A percentile compares a stretch with the other conserved stretches of the same genome.
Evolutionary conservation across 1,140 invertebrate species (phyloP).

Genomic region (Nephotettix cincticeps): DNA sequence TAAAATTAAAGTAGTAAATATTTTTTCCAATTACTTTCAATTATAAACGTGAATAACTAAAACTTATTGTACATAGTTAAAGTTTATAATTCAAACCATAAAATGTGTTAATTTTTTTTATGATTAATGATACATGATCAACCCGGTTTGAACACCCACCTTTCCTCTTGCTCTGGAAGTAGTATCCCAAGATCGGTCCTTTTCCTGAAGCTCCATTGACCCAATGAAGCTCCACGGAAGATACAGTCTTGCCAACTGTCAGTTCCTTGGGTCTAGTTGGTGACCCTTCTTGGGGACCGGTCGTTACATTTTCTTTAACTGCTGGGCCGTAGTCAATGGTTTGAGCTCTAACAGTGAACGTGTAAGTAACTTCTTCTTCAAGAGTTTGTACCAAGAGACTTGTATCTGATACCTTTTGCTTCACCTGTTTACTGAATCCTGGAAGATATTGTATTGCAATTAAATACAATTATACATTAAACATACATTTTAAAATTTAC

Average conservation of each 20-base stretch:
- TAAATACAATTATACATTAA: too few species aligned
- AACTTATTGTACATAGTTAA: not conserved
- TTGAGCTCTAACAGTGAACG: conserved; percentile 86
- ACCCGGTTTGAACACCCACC: conserved; percentile 57
- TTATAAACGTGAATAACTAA: not conserved
- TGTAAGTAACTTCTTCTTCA: conserved; percentile 90
- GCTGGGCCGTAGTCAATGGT: conserved; percentile 83
- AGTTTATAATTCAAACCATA: not conserved
- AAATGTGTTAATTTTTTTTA: not conserved
- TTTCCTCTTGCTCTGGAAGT: conserved; percentile 87
- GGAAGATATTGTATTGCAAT: too few species aligned
- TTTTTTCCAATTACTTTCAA: not conserved
- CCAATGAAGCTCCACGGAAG: conserved; percentile 85
- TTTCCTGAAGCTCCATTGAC: conserved; percentile 81
- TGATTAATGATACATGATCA: not conserved
- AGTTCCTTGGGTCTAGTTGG: conserved; percentile 76
- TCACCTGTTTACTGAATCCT: conserved; percentile 91
- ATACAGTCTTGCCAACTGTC: conserved; percentile 71
- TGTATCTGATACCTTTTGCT: conserved; percentile 84
- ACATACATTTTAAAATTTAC: too few species aligned
- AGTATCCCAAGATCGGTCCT: conserved; percentile 86
- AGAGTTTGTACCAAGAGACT: conserved; percentile 79
- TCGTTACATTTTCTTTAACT: conserved; percentile 79
- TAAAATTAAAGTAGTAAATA: too few species aligned
- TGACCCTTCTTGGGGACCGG: conserved; percentile 91